A percentile compares a stretch with the other conserved stretches of the same genome.
phyloP scores from a whole-genome alignment of 2,113 vertebrate species.

The Paratilapia polleni region DNA sequence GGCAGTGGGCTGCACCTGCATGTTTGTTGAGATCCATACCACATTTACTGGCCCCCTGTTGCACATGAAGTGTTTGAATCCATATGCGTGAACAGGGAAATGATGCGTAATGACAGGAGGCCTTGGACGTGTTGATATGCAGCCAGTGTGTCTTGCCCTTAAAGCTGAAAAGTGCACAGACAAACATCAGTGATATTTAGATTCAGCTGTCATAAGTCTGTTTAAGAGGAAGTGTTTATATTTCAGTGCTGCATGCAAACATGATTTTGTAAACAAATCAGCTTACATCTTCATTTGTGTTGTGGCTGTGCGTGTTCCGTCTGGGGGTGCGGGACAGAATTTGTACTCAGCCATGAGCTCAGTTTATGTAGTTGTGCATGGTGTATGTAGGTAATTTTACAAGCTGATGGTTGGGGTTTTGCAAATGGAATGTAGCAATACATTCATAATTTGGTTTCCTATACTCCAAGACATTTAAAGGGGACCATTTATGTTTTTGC shows the following conservation, averaged over 20 bases:
- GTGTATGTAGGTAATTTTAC: background rate
- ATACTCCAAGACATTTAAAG: background rate
- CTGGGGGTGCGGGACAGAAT: conserved; percentile 8
- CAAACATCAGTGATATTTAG: background rate
- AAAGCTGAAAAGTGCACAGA: background rate
- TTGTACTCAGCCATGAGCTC: background rate
- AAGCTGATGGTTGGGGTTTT: conserved; percentile 6
- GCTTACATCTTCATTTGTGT: conserved; percentile 1
- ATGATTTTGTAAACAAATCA: background rate
- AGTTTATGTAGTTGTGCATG: background rate
- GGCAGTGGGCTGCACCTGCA: background rate
- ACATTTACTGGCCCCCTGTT: background rate
- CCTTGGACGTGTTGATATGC: background rate
- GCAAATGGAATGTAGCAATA: background rate
- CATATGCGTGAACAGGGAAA: background rate
- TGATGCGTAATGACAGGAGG: background rate
- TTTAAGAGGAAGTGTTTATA: background rate
- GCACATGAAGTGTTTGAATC: background rate
- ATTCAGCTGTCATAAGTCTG: background rate
- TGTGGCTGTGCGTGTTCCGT: background rate
- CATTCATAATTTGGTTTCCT: background rate
- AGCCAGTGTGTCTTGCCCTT: background rate
- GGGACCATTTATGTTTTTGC: background rate
- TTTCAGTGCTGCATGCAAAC: conserved; percentile 31
- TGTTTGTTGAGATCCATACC: background rate